phyloP scores from a whole-genome alignment of 2,888 invertebrate genomes.

The Parnassius smintheus region DNA sequence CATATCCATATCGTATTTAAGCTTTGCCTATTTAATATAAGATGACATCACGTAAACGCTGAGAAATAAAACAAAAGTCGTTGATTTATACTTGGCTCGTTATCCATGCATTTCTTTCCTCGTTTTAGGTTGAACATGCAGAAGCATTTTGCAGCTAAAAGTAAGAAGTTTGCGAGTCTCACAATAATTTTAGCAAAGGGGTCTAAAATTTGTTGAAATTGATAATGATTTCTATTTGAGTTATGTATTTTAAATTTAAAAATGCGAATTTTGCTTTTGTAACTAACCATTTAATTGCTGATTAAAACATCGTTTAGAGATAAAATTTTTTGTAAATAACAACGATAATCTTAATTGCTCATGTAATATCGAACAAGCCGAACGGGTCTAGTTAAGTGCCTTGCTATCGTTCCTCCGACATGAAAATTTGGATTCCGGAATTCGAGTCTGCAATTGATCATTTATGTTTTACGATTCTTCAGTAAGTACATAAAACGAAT shows the following conservation, averaged over 20 bases:
- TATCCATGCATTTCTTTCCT: conserved; percentile 38
- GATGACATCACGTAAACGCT: conserved; percentile 28
- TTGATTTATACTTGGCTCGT: conserved; percentile 40
- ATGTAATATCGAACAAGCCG: not conserved
- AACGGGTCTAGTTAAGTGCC: conserved; percentile 26
- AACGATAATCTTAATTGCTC: not conserved
- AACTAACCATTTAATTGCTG: too few species aligned
- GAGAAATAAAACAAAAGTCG: conserved; percentile 36
- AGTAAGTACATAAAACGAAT: conserved; percentile 58
- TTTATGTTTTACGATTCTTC: conserved; percentile 62
- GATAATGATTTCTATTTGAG: too few species aligned
- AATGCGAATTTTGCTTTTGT: too few species aligned
- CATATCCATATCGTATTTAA: too few species aligned
- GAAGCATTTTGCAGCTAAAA: conserved; percentile 34
- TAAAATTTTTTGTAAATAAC: too few species aligned
- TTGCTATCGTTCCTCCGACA: conserved; percentile 47
- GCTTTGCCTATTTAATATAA: not conserved
- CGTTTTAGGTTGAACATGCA: conserved; percentile 38
- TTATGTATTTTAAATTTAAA: too few species aligned
- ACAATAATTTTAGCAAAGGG: too few species aligned
- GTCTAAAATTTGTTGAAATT: too few species aligned
- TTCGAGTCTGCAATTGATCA: conserved; percentile 48
- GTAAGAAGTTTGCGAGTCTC: too few species aligned
- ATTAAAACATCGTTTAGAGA: too few species aligned
- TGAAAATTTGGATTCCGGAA: conserved; percentile 47